phyloP scores from a whole-genome alignment of 2,888 invertebrate species.

The Ophion ellenae region DNA sequence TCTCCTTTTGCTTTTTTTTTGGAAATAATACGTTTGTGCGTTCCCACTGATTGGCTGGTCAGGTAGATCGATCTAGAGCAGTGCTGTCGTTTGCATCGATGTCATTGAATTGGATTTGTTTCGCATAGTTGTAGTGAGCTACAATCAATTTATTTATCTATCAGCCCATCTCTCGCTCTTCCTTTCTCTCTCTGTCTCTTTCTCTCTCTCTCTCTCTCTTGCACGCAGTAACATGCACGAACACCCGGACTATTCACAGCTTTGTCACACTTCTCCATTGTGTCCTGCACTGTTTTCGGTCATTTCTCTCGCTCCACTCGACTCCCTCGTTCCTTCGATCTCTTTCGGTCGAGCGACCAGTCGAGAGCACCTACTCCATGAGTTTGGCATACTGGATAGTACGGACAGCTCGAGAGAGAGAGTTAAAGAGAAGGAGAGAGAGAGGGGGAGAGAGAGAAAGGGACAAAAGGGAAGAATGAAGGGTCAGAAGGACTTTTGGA shows the following conservation, averaged over 20 bases:
- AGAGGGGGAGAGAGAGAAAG: background rate
- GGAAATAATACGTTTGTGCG: background rate
- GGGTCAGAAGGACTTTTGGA: slow-evolving; percentile 41
- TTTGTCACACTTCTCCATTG: background rate
- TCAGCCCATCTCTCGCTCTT: background rate
- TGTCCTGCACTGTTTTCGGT: slow-evolving; percentile 17
- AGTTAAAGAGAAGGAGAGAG: background rate
- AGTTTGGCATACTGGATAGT: slow-evolving; percentile 12
- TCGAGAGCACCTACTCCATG: slow-evolving; percentile 31
- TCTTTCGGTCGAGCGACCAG: slow-evolving; percentile 43
- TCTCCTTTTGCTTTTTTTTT: too few relatives aligned
- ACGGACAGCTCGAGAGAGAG: background rate
- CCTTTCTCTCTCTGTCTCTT: background rate
- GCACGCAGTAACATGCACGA: background rate
- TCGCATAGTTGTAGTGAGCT: background rate
- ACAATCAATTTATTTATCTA: background rate
- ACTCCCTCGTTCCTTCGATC: slow-evolving; percentile 49
- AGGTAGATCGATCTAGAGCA: background rate
- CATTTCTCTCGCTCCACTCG: slow-evolving; percentile 51
- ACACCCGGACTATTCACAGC: background rate
- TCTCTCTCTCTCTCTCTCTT: background rate
- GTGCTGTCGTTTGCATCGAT: background rate
- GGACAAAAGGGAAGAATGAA: slow-evolving; percentile 24
- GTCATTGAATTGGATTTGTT: background rate
- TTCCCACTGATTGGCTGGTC: background rate